These are phyloP conservation scores for Alexandromys fortis DNA, from an alignment of 2,113 vertebrate species.

Conservation along the genomic window DNA sequence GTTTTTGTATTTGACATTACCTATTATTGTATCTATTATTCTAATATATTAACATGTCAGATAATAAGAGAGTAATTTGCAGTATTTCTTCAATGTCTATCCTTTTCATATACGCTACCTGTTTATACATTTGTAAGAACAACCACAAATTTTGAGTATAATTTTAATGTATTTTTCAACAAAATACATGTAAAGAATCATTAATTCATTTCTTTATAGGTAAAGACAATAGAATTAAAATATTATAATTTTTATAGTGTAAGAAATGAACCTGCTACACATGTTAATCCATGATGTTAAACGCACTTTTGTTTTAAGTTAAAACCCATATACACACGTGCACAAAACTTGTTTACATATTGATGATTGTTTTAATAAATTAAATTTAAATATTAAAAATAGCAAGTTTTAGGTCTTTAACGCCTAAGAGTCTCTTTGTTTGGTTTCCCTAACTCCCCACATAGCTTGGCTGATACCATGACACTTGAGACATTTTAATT, in stretches of 20 bases:
- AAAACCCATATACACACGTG: not conserved
- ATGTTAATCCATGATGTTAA: not conserved
- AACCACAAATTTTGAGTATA: not conserved
- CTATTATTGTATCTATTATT: not conserved
- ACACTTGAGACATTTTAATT: slow-evolving; percentile 37
- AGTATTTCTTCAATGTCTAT: not conserved
- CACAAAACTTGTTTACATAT: not conserved
- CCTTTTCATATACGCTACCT: not conserved
- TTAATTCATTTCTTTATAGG: not conserved
- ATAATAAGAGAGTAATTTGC: not conserved
- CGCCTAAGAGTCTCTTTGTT: not conserved
- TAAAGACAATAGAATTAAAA: not conserved
- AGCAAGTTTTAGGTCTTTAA: not conserved
- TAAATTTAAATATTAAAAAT: not conserved
- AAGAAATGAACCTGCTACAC: not conserved
- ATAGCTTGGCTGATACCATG: not conserved
- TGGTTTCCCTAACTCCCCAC: not conserved
- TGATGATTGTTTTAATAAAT: not conserved
- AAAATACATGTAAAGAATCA: not conserved
- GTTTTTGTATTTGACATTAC: not conserved
- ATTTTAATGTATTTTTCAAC: not conserved
- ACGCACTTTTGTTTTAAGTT: not conserved
- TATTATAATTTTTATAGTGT: not conserved
- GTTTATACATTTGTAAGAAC: not conserved
- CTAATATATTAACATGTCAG: not conserved